A percentile compares a stretch with the other conserved stretches of the same genome.
These are phyloP conservation scores for Aphelinus atriplicis DNA, from an alignment of 1,140 invertebrate genomes.

Conservation along the genomic window DNA sequence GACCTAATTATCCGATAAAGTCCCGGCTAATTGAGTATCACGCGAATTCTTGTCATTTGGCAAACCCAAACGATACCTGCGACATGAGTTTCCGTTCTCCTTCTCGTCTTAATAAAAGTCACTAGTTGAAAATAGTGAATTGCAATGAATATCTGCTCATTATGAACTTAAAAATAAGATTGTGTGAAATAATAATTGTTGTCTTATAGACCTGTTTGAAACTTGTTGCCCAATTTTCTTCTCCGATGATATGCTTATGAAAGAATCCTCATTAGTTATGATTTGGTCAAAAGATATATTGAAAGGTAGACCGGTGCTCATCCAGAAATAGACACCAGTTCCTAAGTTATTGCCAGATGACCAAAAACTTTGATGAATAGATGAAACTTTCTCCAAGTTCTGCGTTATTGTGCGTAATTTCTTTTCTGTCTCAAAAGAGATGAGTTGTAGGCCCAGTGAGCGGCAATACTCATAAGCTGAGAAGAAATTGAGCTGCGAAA, in stretches of 20 bases:
- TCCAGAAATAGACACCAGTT: constrained; percentile 88
- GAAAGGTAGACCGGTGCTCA: constrained; percentile 87
- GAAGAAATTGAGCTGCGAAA: constrained; percentile 86
- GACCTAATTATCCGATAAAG: too few species aligned
- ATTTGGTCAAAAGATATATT: constrained; percentile 88
- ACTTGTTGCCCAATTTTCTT: constrained; percentile 47
- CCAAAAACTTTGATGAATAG: constrained; percentile 87
- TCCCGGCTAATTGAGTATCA: too few species aligned
- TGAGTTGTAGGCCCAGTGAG: constrained; percentile 83
- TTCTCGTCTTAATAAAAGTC: too few species aligned
- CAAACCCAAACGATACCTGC: too few species aligned
- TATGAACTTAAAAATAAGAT: too few species aligned
- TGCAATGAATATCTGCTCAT: too few species aligned
- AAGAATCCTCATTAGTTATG: constrained; percentile 54
- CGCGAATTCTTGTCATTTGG: too few species aligned
- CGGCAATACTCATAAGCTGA: constrained; percentile 89
- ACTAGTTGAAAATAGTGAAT: too few species aligned
- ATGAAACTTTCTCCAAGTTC: constrained; percentile 83
- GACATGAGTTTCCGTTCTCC: too few species aligned
- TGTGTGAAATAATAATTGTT: too few species aligned
- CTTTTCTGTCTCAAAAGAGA: constrained; percentile 85
- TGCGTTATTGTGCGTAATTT: constrained; percentile 85
- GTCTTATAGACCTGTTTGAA: too few species aligned
- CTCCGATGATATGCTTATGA: too few species aligned
- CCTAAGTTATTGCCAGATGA: constrained; percentile 88